Percentiles rank a stretch among this genome's conserved stretches.
phyloP scores from a whole-genome alignment of 2,888 invertebrate genomes.

The Volucella inflata region DNA sequence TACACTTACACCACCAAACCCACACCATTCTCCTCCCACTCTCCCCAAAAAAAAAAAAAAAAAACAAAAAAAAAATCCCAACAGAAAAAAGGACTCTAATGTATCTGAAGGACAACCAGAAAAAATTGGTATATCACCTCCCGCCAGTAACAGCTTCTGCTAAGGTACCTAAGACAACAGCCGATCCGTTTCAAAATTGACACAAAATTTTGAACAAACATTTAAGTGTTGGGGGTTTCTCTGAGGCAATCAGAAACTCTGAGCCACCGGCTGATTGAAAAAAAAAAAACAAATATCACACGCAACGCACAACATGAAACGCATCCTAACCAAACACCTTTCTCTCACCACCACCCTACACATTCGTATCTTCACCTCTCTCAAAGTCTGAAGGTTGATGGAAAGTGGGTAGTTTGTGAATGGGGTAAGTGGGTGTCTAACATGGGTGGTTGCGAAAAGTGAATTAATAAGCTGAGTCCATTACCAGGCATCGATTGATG shows the following conservation, averaged over 20 bases:
- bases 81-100: constrained; percentile 35
- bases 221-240: constrained; percentile 30
- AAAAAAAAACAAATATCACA: constrained; percentile 29
- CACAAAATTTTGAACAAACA: constrained; percentile 40
- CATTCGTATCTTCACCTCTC: constrained; percentile 2
- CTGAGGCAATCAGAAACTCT: neutral
- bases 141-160: constrained; percentile 10
- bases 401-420: no score
- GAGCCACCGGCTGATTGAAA: neutral
- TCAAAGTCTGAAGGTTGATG: no score
- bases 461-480: constrained; percentile 82
- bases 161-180: constrained; percentile 33
- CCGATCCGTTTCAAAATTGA: constrained; percentile 20
- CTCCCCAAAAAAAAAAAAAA: neutral
- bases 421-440: constrained; percentile 1
- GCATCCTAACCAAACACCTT: constrained; percentile 11
- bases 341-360: neutral
- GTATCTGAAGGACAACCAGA: constrained; percentile 62
- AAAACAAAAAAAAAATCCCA: constrained; percentile 43
- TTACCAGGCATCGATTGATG: constrained; percentile 83
- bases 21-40: constrained; percentile 4
- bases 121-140: constrained; percentile 31
- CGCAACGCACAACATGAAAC: constrained; percentile 36
- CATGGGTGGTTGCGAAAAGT: constrained; percentile 61
- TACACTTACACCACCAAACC: constrained; percentile 76